Evolutionary conservation across 1,140 invertebrate species (phyloP).

Genomic region (Dryas iulia): DNA sequence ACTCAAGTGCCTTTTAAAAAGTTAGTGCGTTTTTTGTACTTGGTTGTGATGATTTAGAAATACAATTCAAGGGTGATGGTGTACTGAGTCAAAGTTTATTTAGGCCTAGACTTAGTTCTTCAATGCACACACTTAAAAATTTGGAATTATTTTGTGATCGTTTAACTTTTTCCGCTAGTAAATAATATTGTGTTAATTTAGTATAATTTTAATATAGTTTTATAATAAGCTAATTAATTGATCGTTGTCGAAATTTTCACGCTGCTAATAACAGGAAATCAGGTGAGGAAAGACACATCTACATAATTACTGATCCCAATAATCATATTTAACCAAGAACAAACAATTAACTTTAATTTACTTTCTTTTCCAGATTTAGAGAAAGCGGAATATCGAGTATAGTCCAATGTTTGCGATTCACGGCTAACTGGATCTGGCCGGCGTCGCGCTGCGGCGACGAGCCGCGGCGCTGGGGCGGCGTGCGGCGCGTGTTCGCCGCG

Average conservation of each 20-base stretch:
- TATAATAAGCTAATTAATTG: no score
- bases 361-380: slow-evolving; percentile 86
- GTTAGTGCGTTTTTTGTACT: slow-evolving; percentile 83
- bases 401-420: slow-evolving; percentile 84
- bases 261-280: slow-evolving; percentile 61
- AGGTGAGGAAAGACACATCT: slow-evolving; percentile 41
- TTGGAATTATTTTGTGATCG: no score
- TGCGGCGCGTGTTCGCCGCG: slow-evolving; percentile 36
- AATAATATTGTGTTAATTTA: no score
- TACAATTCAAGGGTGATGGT: no score
- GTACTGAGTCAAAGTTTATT: not conserved
- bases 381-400: slow-evolving; percentile 96
- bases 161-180: no score
- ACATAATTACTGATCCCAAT: not conserved
- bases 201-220: no score
- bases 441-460: slow-evolving; percentile 83
- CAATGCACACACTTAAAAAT: no score
- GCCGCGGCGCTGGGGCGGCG: slow-evolving; percentile 47
- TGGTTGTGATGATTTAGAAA: not conserved
- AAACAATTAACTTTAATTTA: not conserved
- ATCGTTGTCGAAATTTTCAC: no score
- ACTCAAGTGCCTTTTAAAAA: slow-evolving; percentile 99
- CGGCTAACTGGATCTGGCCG: slow-evolving; percentile 86
- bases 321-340: not conserved
- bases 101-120: not conserved